Percentiles rank a stretch among this genome's conserved stretches.
phyloP scores from a whole-genome alignment of 2,888 invertebrate species.

The Sinodicranocentrus sp. region DNA sequence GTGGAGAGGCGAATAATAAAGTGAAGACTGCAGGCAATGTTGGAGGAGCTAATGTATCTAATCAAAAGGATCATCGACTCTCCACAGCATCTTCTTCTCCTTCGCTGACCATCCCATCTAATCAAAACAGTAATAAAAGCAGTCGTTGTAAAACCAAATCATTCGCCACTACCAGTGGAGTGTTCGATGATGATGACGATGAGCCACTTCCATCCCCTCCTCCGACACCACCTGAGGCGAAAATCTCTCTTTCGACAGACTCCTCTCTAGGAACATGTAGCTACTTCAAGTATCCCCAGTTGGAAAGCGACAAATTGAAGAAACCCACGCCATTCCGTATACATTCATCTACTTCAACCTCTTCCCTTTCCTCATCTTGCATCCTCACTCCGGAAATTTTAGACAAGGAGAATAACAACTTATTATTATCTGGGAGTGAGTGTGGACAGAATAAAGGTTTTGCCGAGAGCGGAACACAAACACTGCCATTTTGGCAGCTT shows the following conservation, averaged over 20 bases:
- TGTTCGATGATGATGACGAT: slow-evolving; percentile 43
- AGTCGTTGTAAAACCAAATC: not conserved
- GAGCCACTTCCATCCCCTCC: slow-evolving; percentile 64
- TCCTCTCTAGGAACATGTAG: slow-evolving; percentile 37
- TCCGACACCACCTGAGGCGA: slow-evolving; percentile 63
- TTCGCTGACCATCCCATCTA: slow-evolving; percentile 12
- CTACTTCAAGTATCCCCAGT: slow-evolving; percentile 51
- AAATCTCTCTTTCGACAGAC: slow-evolving; percentile 23
- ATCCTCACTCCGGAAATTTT: slow-evolving; percentile 50
- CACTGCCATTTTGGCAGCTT: slow-evolving; percentile 64
- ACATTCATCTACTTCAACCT: slow-evolving; percentile 62
- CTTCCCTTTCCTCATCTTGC: slow-evolving; percentile 58
- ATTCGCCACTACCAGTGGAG: not conserved
- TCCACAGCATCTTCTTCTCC: slow-evolving; percentile 51
- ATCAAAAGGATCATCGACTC: not conserved
- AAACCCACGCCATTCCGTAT: slow-evolving; percentile 44
- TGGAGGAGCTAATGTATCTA: not conserved
- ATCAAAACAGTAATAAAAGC: slow-evolving; percentile 18
- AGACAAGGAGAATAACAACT: not conserved
- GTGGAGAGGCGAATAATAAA: slow-evolving; percentile 6
- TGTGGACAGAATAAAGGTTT: not conserved
- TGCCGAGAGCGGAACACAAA: slow-evolving; percentile 39
- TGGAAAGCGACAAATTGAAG: not conserved
- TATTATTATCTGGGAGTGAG: not conserved
- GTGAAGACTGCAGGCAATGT: not conserved